Percentiles rank a stretch among this genome's conserved stretches.
Evolutionary conservation across 2,888 invertebrate genomes (phyloP).

Genomic region (Metellina segmentata): DNA sequence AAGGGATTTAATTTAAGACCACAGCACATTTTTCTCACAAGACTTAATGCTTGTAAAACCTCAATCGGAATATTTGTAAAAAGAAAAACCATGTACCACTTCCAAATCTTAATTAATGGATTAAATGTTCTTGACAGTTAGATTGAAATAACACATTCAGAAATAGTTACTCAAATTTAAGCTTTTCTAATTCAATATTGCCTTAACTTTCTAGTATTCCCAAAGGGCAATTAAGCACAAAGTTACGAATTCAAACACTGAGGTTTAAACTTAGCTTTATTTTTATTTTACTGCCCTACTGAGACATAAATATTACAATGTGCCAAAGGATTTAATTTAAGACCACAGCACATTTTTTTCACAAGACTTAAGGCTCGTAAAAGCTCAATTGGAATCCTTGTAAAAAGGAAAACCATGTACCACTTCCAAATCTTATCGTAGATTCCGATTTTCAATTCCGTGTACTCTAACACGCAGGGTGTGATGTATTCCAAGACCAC

Average conservation of each 20-base stretch:
- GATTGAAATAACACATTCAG: not conserved
- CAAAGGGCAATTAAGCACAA: no score
- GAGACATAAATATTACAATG: not conserved
- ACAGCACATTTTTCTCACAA: not conserved
- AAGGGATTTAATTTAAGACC: no score
- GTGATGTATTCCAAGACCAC: slow-evolving; percentile 30
- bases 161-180: not conserved
- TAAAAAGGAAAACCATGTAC: slow-evolving; percentile 58
- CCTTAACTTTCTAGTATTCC: no score
- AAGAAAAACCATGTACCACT: slow-evolving; percentile 49
- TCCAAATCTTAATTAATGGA: slow-evolving; percentile 2
- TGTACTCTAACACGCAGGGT: slow-evolving; percentile 44
- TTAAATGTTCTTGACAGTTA: not conserved
- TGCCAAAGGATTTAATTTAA: no score
- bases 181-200: not conserved
- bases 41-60: slow-evolving; percentile 1
- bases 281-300: not conserved
- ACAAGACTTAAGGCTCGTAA: not conserved
- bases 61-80: slow-evolving; percentile 15
- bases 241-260: no score
- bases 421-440: slow-evolving; percentile 23
- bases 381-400: slow-evolving; percentile 11
- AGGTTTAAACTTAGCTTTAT: no score
- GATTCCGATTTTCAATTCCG: slow-evolving; percentile 42
- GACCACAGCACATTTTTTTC: not conserved